Conservation (phyloP, 1,140 invertebrate genomes). For the Triops longicaudatus region DNA sequence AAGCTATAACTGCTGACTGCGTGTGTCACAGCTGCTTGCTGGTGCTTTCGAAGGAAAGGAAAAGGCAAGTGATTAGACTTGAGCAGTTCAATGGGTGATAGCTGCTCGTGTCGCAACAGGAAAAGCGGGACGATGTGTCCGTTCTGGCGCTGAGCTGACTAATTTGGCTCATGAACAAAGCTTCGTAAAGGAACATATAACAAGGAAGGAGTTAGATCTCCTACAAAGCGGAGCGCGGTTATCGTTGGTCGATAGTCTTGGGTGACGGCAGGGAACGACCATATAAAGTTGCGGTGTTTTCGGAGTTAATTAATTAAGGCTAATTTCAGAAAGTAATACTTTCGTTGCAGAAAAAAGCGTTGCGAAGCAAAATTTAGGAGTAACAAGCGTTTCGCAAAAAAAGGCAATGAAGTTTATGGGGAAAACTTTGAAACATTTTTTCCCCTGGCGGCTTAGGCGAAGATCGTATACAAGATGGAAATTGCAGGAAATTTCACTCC, state of each 20-base stretch:
- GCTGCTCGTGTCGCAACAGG: background rate
- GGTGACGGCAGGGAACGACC: background rate
- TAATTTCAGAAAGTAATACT: too few relatives aligned
- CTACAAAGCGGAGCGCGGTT: background rate
- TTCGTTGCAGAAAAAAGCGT: too few relatives aligned
- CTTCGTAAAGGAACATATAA: background rate
- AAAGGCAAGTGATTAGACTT: background rate
- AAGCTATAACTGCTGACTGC: background rate
- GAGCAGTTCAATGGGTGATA: background rate
- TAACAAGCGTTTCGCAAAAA: too few relatives aligned
- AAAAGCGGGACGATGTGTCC: background rate
- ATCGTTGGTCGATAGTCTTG: background rate
- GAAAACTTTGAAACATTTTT: too few relatives aligned
- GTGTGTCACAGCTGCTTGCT: background rate
- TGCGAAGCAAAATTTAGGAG: too few relatives aligned
- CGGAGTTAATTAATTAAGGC: background rate
- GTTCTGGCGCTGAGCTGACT: background rate
- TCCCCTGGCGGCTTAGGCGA: background rate
- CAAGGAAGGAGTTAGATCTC: background rate
- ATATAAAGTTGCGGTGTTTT: background rate
- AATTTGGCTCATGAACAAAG: slow-evolving; percentile 1
- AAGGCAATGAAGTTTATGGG: too few relatives aligned
- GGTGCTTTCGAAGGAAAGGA: background rate
- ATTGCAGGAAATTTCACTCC: slow-evolving; percentile 12
- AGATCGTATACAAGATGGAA: background rate